These are phyloP conservation scores for Apodemus sylvaticus DNA, from an alignment of 2,113 vertebrate species.

Conservation along the genomic window DNA sequence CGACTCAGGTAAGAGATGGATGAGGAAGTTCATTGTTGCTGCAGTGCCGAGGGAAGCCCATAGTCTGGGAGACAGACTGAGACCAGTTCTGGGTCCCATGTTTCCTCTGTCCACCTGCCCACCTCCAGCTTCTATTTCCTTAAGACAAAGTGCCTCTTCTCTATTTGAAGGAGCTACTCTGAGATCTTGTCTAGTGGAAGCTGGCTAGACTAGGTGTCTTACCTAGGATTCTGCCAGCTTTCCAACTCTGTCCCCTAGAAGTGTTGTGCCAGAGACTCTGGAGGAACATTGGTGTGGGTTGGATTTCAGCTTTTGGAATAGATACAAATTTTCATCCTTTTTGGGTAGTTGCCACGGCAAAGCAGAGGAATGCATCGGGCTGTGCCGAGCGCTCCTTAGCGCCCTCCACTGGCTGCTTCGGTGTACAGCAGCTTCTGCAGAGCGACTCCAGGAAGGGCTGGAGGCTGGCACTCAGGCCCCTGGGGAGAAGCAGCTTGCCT, in stretches of 20 bases:
- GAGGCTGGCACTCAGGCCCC: slow-evolving; percentile 69
- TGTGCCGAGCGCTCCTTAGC: slow-evolving; percentile 94
- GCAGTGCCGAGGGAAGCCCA: not conserved
- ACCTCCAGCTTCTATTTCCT: not conserved
- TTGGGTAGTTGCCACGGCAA: slow-evolving; percentile 94
- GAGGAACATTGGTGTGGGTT: slow-evolving; percentile 6
- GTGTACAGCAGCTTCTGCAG: slow-evolving; percentile 92
- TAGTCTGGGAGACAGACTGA: not conserved
- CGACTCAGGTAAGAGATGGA: slow-evolving; percentile 90
- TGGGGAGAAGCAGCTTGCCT: slow-evolving; percentile 90
- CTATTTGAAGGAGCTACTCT: not conserved
- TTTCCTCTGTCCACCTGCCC: not conserved
- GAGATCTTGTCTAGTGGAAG: slow-evolving; percentile 25
- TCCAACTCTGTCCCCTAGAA: not conserved
- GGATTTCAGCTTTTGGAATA: slow-evolving; percentile 53
- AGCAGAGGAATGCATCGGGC: slow-evolving; percentile 96
- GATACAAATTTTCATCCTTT: slow-evolving; percentile 30
- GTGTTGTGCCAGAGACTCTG: not conserved
- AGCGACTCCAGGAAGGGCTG: slow-evolving; percentile 89
- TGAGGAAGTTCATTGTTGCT: not conserved
- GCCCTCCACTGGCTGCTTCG: slow-evolving; percentile 95
- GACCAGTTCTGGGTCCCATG: not conserved
- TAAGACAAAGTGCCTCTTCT: not conserved
- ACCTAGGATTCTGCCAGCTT: slow-evolving; percentile 48
- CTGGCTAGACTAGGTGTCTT: not conserved